Evolutionary conservation across 2,797 vertebrate species (phyloP).

Genomic region (Alfaro cultratus): DNA sequence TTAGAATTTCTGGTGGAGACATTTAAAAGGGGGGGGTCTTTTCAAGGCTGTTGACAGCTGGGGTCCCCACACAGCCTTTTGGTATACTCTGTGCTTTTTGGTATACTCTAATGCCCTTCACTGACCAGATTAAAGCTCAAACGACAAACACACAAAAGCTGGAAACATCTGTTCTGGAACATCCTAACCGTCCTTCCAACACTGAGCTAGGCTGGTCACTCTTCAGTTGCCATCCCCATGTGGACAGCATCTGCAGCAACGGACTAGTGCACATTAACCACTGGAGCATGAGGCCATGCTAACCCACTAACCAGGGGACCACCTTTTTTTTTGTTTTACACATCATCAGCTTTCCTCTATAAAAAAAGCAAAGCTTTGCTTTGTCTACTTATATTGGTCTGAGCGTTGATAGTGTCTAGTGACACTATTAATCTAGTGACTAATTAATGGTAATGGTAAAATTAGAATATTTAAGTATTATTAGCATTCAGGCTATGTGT

Average conservation of each 20-base stretch:
- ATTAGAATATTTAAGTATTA: not conserved
- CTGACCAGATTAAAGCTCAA: constrained; percentile 82
- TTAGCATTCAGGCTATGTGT: not conserved
- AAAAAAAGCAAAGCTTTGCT: constrained; percentile 27
- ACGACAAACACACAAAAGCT: constrained; percentile 75
- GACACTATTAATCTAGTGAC: too few relatives aligned
- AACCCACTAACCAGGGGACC: constrained; percentile 59
- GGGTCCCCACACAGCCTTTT: constrained; percentile 56
- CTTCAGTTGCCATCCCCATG: constrained; percentile 60
- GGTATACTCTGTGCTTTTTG: constrained; percentile 47
- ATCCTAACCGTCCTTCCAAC: constrained; percentile 63
- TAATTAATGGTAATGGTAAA: not conserved
- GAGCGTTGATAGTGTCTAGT: not conserved
- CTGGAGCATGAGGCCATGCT: constrained; percentile 70
- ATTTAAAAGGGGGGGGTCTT: constrained; percentile 29
- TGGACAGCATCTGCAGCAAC: constrained; percentile 78
- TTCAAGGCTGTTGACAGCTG: constrained; percentile 72
- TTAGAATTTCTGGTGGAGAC: constrained; percentile 35
- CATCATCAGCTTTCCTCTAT: constrained; percentile 31
- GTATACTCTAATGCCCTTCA: constrained; percentile 81
- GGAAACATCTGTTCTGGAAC: constrained; percentile 81
- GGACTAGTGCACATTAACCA: constrained; percentile 77
- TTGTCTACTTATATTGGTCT: not conserved
- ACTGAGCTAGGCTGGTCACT: constrained; percentile 73
- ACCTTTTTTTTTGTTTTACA: constrained; percentile 19